Base-by-base conservation (phyloP, 2,797 vertebrate genomes). In the Coregonus ussuriensis region DNA sequence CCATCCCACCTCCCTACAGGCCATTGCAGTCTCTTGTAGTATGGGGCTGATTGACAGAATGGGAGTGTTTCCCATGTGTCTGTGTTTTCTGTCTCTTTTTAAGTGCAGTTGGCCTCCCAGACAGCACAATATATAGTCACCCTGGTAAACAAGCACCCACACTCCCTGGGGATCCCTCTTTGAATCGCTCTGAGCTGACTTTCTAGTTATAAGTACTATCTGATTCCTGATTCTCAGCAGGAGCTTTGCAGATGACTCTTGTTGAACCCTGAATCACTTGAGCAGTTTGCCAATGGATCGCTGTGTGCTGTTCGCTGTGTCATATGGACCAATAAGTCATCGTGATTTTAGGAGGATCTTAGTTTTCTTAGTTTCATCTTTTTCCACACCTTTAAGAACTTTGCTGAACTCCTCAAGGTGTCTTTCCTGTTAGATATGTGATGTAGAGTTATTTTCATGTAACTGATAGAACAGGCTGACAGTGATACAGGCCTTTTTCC, bases 401-500 rank as follows among this genome's bases (percentile, higher is more conserved):
- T 59, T n/a, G 6, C 16, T n/a, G 18, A 56, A 16, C 18, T 56
- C 54, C 54, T 56, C 16, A 18, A 21, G 4, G 56, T 59, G 56
- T 59, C 16, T 59, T 18, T 59, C 16, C n/a, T 21, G 18, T 59
- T 59, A 3, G 4, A 18, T 56, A 6, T 56, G 54, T 18, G 54
- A 18, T 59, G 14, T n/a, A 59, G 5, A 59, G 0, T 18, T 59
- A 18, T 59, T 18, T 18, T n/a, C 54, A 6, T 1, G 56, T 59
- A 59, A 21, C 56, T 18, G 56, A 59, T 59, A 21, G 18, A 59
- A 59, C 56, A 2, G 6, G 56, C 16, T 59, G 56, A 59, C 54
- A 59, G 90, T 82, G 93, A 47, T 13, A 47, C 91, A 7, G 56
- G 14, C 4, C 14, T n/a, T 56, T 56, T 13, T 11, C 2, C 4